phyloP scores from a whole-genome alignment of 1,140 invertebrate genomes.

The Zeugodacus cucurbitae region DNA sequence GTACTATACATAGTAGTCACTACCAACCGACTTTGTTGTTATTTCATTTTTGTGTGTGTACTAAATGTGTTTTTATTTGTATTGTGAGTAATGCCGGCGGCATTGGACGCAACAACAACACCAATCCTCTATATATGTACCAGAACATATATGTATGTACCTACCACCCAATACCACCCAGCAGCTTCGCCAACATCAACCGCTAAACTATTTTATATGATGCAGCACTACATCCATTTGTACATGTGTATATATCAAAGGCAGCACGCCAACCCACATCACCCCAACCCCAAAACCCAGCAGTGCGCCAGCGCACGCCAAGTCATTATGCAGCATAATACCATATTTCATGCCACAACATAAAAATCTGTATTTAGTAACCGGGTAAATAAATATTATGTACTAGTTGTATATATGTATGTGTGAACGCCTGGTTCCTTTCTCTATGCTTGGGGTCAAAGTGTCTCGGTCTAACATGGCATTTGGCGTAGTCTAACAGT shows the following conservation, averaged over 20 bases:
- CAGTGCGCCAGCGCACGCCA: not conserved
- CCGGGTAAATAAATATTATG: not conserved
- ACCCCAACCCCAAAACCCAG: not conserved
- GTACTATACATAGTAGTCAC: not conserved
- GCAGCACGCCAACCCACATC: not conserved
- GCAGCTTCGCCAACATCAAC: not conserved
- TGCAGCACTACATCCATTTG: not conserved
- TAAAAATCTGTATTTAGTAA: constrained; percentile 5
- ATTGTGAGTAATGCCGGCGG: not conserved
- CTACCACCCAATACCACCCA: not conserved
- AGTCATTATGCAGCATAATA: not conserved
- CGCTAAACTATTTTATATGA: constrained; percentile 34
- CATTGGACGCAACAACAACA: not conserved
- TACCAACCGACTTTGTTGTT: not conserved
- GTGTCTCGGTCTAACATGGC: not conserved
- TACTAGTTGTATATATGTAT: not conserved
- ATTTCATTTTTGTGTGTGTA: not conserved
- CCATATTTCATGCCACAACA: constrained; percentile 18
- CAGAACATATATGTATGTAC: not conserved
- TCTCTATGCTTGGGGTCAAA: constrained; percentile 27
- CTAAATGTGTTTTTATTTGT: constrained; percentile 17
- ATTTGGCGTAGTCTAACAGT: not conserved
- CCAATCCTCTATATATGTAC: not conserved
- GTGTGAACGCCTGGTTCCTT: not conserved
- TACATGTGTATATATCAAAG: not conserved